Percentiles rank a stretch among this genome's conserved stretches.
phyloP scores from a whole-genome alignment of 2,888 invertebrate species.

The Caenorhabditis japonica region DNA sequence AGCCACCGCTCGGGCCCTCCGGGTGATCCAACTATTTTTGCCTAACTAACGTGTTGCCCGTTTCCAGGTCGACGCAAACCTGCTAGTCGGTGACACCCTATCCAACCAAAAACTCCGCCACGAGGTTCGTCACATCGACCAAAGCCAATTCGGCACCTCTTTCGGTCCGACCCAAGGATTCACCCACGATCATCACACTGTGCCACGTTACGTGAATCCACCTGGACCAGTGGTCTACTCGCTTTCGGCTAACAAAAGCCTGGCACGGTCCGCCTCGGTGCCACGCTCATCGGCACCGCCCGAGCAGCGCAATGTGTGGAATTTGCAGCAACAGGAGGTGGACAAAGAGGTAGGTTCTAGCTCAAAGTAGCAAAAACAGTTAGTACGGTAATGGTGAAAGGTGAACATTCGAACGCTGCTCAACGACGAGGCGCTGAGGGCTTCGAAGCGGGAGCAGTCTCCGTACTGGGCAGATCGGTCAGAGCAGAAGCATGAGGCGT shows the following conservation, averaged over 20 bases:
- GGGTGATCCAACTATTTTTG: too few relatives aligned
- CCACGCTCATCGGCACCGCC: slow-evolving; percentile 58
- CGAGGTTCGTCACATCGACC: slow-evolving; percentile 63
- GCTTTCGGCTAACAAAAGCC: slow-evolving; percentile 50
- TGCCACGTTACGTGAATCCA: slow-evolving; percentile 29
- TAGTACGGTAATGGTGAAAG: slow-evolving; percentile 21
- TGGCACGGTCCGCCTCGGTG: slow-evolving; percentile 46
- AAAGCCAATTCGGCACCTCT: slow-evolving; percentile 66
- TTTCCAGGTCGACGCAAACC: slow-evolving; percentile 58
- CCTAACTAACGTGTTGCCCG: neutral
- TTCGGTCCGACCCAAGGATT: slow-evolving; percentile 72
- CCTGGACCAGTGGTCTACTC: slow-evolving; percentile 58
- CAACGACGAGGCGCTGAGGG: slow-evolving; percentile 67
- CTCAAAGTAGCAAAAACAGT: neutral
- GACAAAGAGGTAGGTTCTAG: slow-evolving; percentile 61
- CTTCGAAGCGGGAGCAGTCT: slow-evolving; percentile 55
- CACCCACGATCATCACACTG: slow-evolving; percentile 67
- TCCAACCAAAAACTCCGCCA: slow-evolving; percentile 71
- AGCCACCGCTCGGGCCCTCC: too few relatives aligned
- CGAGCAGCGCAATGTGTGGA: slow-evolving; percentile 63
- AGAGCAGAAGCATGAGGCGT: slow-evolving; percentile 63
- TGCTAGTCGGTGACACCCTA: slow-evolving; percentile 69
- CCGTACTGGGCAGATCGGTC: slow-evolving; percentile 67
- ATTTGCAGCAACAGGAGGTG: slow-evolving; percentile 45
- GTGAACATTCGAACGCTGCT: slow-evolving; percentile 70